Evolutionary conservation across 2,113 vertebrate species (phyloP).

Genomic region (Anolis carolinensis): DNA sequence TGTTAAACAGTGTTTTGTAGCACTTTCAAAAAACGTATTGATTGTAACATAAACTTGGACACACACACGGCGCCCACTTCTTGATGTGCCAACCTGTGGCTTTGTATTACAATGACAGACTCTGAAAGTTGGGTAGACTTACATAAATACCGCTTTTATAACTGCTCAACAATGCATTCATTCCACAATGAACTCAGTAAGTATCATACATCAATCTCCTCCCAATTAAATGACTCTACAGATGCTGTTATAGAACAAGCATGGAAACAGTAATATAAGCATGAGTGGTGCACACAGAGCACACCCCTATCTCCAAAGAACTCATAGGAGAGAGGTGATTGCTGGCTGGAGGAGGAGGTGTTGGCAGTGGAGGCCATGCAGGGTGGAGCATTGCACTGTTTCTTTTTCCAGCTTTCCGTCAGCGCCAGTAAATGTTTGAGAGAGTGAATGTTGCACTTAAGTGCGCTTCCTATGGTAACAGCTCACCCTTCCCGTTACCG

Average conservation of each 20-base stretch:
- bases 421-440: constrained; percentile 39
- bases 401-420: constrained; percentile 15
- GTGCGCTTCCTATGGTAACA: not conserved
- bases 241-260: not conserved
- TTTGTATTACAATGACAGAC: too few relatives aligned
- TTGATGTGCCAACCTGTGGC: not conserved
- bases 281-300: not conserved
- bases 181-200: not conserved
- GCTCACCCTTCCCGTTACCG: not conserved
- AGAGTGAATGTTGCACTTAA: not conserved
- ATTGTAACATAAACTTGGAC: not conserved
- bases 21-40: not conserved
- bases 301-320: not conserved
- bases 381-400: not conserved
- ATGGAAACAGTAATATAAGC: not conserved
- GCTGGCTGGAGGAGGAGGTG: not conserved
- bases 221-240: not conserved
- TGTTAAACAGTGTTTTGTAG: not conserved
- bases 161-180: not conserved
- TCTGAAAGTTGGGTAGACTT: not conserved
- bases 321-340: not conserved
- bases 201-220: not conserved
- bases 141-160: not conserved
- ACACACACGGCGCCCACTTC: not conserved
- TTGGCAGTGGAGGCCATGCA: not conserved